These are phyloP conservation scores for Psilopogon haemacephalus DNA, from an alignment of 2,113 vertebrate genomes.

Conservation along the genomic window DNA sequence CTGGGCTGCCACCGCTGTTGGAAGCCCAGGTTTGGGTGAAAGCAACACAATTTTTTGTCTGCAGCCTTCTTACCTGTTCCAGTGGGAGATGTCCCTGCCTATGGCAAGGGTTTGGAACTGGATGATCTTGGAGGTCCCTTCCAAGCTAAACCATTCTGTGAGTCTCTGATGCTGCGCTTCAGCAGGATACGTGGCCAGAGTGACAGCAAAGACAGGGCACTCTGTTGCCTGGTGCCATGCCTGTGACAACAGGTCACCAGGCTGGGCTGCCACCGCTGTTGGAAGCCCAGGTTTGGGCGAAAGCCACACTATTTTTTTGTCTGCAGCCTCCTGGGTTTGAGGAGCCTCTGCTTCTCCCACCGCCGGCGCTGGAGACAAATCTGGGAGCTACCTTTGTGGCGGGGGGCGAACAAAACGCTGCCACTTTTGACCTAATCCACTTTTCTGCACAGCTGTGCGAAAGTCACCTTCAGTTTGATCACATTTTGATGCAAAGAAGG, in stretches of 20 bases:
- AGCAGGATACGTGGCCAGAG: too few species aligned
- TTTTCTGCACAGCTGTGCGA: constrained; percentile 88
- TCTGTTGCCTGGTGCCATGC: constrained; percentile 19
- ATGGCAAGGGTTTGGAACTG: too few species aligned
- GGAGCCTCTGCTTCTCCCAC: constrained; percentile 75
- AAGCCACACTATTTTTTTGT: constrained; percentile 68
- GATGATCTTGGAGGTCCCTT: too few species aligned
- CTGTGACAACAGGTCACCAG: constrained; percentile 65
- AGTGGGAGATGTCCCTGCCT: too few species aligned
- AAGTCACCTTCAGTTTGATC: constrained; percentile 87
- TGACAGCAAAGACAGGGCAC: background rate
- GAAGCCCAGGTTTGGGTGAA: constrained; percentile 44
- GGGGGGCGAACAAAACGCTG: constrained; percentile 75
- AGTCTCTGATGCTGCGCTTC: too few species aligned
- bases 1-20: constrained; percentile 71
- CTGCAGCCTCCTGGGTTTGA: constrained; percentile 69
- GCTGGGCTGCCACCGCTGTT: constrained; percentile 70
- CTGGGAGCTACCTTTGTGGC: constrained; percentile 63
- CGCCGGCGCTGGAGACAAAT: constrained; percentile 68
- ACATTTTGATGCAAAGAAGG: constrained; percentile 96
- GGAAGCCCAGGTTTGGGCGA: constrained; percentile 50
- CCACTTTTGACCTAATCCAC: constrained; percentile 88
- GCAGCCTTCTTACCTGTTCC: constrained; percentile 36
- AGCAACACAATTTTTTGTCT: constrained; percentile 64
- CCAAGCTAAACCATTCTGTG: too few species aligned